Evolutionary conservation across 2,888 invertebrate genomes (phyloP).

Genomic region (Andrena bicolor): DNA sequence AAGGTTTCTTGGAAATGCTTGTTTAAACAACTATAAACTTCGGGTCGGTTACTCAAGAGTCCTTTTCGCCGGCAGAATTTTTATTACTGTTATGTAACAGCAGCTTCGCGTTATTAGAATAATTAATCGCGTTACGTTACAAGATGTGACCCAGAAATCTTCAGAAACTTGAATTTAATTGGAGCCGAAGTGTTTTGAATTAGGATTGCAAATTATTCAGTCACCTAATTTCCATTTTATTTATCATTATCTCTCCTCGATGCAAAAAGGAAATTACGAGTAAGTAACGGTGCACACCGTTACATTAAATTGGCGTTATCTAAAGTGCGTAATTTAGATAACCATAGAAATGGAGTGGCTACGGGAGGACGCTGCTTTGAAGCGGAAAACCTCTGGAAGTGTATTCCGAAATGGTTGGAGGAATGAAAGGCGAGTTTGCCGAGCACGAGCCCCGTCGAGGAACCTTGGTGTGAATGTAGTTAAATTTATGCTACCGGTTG

Average conservation of each 20-base stretch:
- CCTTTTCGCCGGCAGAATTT: no score
- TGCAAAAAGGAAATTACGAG: neutral
- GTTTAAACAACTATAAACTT: no score
- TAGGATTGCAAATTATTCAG: neutral
- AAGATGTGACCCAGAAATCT: no score
- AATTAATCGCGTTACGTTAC: no score
- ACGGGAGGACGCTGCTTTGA: neutral
- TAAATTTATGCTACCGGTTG: conserved; percentile 40
- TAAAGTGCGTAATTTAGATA: neutral
- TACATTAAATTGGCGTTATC: neutral
- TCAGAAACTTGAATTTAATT: no score
- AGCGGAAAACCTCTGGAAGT: neutral
- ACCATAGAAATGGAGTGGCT: neutral
- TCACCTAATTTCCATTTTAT: neutral
- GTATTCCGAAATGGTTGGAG: neutral
- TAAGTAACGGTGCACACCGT: neutral
- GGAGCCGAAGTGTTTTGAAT: neutral
- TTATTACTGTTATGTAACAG: no score
- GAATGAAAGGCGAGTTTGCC: conserved; percentile 10
- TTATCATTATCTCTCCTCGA: neutral
- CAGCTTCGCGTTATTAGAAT: no score
- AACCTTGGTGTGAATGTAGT: conserved; percentile 44
- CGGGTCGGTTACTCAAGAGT: no score
- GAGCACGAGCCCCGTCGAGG: neutral
- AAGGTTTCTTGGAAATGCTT: no score